Evolutionary conservation across 2,888 invertebrate species (phyloP).

Genomic region (Anarsia innoxiella): DNA sequence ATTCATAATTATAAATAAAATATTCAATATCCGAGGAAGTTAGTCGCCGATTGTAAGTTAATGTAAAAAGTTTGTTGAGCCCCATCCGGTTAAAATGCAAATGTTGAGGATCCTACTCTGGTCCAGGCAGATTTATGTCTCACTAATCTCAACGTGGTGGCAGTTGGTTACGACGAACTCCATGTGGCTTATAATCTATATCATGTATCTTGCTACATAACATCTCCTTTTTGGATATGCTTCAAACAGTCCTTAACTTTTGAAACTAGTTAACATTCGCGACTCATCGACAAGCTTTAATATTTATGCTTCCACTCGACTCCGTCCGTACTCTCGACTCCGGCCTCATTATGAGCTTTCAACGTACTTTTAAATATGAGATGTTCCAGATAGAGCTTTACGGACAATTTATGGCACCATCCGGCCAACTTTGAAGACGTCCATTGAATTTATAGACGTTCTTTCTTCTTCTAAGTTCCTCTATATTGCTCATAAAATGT

Average conservation of each 20-base stretch:
- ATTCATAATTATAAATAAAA: too few species aligned
- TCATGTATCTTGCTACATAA: too few species aligned
- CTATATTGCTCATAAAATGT: conserved; percentile 10
- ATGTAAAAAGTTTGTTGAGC: conserved; percentile 52
- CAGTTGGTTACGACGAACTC: too few species aligned
- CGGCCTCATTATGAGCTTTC: conserved; percentile 54
- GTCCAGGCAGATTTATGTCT: conserved; percentile 18
- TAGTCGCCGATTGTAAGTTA: conserved; percentile 36
- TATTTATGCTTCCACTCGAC: conserved; percentile 45
- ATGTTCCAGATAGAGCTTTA: conserved; percentile 33
- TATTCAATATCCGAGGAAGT: conserved; percentile 37
- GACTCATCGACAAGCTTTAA: conserved; percentile 38
- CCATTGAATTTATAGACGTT: conserved; percentile 22
- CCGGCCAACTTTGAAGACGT: conserved; percentile 27
- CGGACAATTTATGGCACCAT: conserved; percentile 37
- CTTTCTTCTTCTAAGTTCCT: conserved; percentile 4
- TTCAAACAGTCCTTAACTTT: conserved; percentile 19
- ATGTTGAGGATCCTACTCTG: conserved; percentile 32
- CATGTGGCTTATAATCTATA: too few species aligned
- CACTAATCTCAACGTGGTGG: too few species aligned
- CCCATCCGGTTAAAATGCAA: conserved; percentile 50
- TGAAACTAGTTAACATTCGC: conserved; percentile 36
- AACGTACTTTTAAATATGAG: conserved; percentile 46
- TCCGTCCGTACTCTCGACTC: conserved; percentile 33
- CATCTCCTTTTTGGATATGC: too few species aligned